Evolutionary conservation across 2,888 invertebrate genomes (phyloP).

Genomic region (Platycnemis pennipes): DNA sequence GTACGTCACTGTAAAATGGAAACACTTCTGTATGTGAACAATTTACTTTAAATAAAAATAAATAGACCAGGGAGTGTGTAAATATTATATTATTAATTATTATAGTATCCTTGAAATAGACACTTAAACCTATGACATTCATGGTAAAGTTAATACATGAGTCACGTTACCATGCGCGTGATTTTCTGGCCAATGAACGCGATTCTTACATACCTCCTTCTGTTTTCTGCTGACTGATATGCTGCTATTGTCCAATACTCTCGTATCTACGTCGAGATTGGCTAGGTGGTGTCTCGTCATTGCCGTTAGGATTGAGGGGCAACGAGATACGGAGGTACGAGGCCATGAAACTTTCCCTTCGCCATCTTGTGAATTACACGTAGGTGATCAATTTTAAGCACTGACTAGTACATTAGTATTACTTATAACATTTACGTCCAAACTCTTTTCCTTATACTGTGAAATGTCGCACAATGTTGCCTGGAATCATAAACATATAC

Average conservation of each 20-base stretch:
- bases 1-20: too few relatives aligned
- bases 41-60: too few relatives aligned
- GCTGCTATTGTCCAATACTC: not conserved
- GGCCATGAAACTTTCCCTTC: conserved; percentile 52
- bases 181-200: not conserved
- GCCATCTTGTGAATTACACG: conserved; percentile 52
- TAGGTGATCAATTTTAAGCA: not conserved
- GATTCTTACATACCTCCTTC: not conserved
- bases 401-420: not conserved
- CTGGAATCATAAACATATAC: not conserved
- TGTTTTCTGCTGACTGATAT: too few relatives aligned
- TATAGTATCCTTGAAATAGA: too few relatives aligned
- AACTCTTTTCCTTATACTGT: not conserved
- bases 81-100: too few relatives aligned
- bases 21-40: too few relatives aligned
- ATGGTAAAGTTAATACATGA: too few relatives aligned
- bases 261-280: not conserved
- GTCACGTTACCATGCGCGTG: not conserved
- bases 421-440: not conserved
- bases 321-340: not conserved
- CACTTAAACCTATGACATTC: too few relatives aligned
- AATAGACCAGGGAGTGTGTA: too few relatives aligned
- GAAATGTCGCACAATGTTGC: not conserved
- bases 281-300: not conserved
- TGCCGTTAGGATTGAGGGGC: conserved; percentile 40